Base-by-base conservation (phyloP, 1,140 invertebrate genomes). In the Rhynchophorus ferrugineus region DNA sequence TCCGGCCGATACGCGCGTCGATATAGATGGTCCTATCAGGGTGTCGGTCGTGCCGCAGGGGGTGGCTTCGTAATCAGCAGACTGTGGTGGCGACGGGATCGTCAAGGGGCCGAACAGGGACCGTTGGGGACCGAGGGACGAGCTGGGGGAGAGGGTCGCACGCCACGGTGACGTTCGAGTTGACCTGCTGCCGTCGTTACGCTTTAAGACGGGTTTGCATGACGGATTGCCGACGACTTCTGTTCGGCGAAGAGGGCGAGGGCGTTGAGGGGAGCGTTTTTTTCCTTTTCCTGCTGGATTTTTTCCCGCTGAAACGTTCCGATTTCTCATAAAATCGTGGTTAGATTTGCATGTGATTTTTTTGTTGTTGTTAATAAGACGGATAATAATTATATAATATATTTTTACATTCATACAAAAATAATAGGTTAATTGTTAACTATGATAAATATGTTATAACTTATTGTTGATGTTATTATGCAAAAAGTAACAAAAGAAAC, bases 141-240 rank as follows among this genome's bases (percentile, higher is more conserved):
- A 38, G 41, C 24, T 44, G 57, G 58, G 55, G 50, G 58, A 62
- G 55, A 61, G 54, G 57, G 56, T 29, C 5, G 9, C 51, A 54
- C 63, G 61, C 58, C 59, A 63, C 63, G 61, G 57, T 62, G 61
- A 65, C 60, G 64, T 54, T 61, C 57, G 58, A 61, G 62, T 66
- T 65, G 66, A 68, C 66, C 66, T 68, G 66, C 66, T 60, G 66
- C 64, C 66, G 51, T 54, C 51, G 51, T 54, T 54, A 54, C 51
- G 51, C 44, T 54, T 54, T 54, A 14, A 13, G 8, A 17, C n/a
- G 17, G 2, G 47, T 22, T 49, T 49, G 13, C 24, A 42, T 42
- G 37, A n/a, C 2, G 37, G 47, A 20, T 49, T 41, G 7, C 3
- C 6, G 35, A 33, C 36, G 47, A 49, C 18, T 46, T 11, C 14